Base-by-base conservation (phyloP, 2,797 vertebrate species). In the Clarias laeviceps region DNA sequence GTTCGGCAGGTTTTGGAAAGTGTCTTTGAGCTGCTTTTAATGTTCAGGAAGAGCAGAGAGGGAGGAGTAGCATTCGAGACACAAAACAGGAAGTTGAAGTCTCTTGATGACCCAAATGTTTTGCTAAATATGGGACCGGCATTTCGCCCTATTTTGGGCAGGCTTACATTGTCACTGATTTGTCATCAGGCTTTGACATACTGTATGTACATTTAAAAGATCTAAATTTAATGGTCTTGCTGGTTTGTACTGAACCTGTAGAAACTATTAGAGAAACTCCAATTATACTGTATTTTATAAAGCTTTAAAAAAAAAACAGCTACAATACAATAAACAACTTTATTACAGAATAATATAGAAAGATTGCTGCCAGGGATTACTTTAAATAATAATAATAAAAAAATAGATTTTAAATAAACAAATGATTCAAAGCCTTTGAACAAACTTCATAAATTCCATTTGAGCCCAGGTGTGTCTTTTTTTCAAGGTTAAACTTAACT, bases 31-130 rank as follows among this genome's bases (percentile, higher is more conserved):
- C 32, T 50, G 68, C 66, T 37, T 83, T 77, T 59, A 62, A 45
- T 59, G 62, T 57, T 72, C 74, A 84, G 70, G 56, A 87, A 34
- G 62, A 80, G 56, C 34, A 87, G 82, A 86, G 82, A 80, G 81
- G 87, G 89, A 86, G 89, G 86, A 70, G 87, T 70, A 76, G 84
- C 69, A 29, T 32, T 15, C 32, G 0, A 62, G 83, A 73, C 84
- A 50, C 82, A 54, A 93, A 93, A 90, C 94, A 94, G 93, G 94
- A 95, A 94, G 90, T 91, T 27, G 84, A 91, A 45, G 54, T 90
- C 87, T 45, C 91, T 93, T 93, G 93, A 93, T 84, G 79, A 80
- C 83, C 66, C 57, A 56, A 82, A 80, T 32, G 56, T 66, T 34
- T 57, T 37, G 66, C 15, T 37, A 40, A 37, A 54, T 81, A 17